phyloP scores from a whole-genome alignment of 2,797 vertebrate species.

The Sebastiscus albofasciatus region DNA sequence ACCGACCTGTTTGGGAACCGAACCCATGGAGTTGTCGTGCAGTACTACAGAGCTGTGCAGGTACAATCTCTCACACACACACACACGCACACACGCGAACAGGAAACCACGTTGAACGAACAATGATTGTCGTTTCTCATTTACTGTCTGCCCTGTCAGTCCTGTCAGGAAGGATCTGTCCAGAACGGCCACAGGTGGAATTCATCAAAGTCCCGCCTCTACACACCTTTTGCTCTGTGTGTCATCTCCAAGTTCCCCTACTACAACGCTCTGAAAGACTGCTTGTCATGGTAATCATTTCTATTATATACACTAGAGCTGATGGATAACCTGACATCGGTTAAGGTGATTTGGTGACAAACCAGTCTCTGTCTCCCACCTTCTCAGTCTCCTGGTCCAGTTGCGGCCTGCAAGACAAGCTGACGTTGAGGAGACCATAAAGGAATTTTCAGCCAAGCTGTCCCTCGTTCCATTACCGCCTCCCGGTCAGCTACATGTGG shows the following conservation, averaged over 20 bases:
- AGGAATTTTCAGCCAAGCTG: conserved; percentile 94
- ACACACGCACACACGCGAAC: background rate
- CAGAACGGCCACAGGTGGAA: conserved; percentile 85
- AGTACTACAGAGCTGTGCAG: conserved; percentile 88
- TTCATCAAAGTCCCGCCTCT: conserved; percentile 74
- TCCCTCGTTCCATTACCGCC: conserved; percentile 92
- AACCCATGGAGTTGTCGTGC: conserved; percentile 91
- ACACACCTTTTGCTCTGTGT: conserved; percentile 87
- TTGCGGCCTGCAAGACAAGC: conserved; percentile 84
- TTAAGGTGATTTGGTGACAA: background rate
- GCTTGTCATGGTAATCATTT: conserved; percentile 71
- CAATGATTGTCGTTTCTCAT: background rate
- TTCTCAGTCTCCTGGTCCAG: conserved; percentile 80
- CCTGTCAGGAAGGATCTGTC: conserved; percentile 78
- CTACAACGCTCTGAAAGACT: conserved; percentile 88
- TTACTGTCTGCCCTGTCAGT: conserved; percentile 37
- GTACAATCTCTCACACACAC: conserved; percentile 66
- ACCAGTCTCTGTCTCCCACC: background rate
- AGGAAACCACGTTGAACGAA: background rate
- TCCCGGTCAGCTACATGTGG: conserved; percentile 94
- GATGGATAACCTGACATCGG: background rate
- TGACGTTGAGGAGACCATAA: conserved; percentile 89
- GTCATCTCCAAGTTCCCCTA: conserved; percentile 95
- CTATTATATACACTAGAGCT: background rate
- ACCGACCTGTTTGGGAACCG: conserved; percentile 95